Conservation (phyloP, 2,113 vertebrate genomes). For the Microtus pennsylvanicus region DNA sequence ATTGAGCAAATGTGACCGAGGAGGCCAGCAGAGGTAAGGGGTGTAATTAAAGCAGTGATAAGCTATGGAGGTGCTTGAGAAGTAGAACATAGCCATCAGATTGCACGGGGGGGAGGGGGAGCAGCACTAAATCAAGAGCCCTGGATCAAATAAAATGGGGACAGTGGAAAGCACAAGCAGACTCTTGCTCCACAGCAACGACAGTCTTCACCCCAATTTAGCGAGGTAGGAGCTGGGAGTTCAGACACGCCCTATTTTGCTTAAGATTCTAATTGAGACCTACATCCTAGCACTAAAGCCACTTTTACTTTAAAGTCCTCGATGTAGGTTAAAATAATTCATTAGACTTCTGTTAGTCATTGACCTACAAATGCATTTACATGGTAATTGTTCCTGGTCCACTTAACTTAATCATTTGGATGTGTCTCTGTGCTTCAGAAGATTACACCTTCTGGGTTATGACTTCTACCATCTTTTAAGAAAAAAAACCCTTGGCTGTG, state of each 20-base stretch:
- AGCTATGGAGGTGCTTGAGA: constrained; percentile 77
- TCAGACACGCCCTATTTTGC: constrained; percentile 77
- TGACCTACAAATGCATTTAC: constrained; percentile 83
- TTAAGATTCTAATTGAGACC: constrained; percentile 75
- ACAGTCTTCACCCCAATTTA: constrained; percentile 67
- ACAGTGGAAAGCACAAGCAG: constrained; percentile 13
- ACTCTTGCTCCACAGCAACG: constrained; percentile 8
- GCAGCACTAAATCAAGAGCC: constrained; percentile 63
- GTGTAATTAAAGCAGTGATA: constrained; percentile 77
- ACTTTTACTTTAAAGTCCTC: constrained; percentile 68
- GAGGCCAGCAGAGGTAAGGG: constrained; percentile 59
- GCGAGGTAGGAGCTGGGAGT: constrained; percentile 48
- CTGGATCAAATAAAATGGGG: constrained; percentile 64
- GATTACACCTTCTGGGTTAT: constrained; percentile 77
- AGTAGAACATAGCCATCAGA: constrained; percentile 77
- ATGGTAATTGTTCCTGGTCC: constrained; percentile 82
- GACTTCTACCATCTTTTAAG: constrained; percentile 68
- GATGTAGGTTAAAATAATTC: constrained; percentile 82
- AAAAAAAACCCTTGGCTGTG: not conserved
- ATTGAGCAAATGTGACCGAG: constrained; percentile 73
- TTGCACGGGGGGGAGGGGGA: constrained; percentile 61
- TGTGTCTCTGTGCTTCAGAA: constrained; percentile 77
- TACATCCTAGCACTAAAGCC: constrained; percentile 66
- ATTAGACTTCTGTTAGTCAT: constrained; percentile 81
- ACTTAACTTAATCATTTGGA: constrained; percentile 82